Conservation (phyloP, 2,888 invertebrate species). For the Ariolimax columbianus region DNA sequence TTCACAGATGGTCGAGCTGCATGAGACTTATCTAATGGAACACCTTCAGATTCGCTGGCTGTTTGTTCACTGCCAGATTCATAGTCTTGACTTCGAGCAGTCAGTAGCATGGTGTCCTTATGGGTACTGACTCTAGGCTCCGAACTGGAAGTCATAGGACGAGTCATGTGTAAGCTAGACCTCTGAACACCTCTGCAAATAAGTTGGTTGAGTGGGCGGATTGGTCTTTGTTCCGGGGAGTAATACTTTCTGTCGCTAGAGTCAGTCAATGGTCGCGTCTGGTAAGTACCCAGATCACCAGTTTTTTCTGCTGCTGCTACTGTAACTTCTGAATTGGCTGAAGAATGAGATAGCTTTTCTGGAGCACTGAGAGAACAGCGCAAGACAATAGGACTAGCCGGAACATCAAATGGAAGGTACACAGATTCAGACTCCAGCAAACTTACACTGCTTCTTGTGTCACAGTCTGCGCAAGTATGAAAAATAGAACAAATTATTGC, state of each 20-base stretch:
- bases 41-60: conserved; percentile 55
- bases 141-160: conserved; percentile 65
- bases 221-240: conserved; percentile 67
- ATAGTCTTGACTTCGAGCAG: conserved; percentile 68
- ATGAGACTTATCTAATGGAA: background rate
- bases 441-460: conserved; percentile 66
- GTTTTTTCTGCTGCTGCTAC: background rate
- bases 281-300: background rate
- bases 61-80: conserved; percentile 66
- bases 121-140: conserved; percentile 64
- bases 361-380: conserved; percentile 67
- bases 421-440: conserved; percentile 75
- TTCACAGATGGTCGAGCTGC: background rate
- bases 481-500: background rate
- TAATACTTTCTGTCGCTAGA: conserved; percentile 60
- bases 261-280: conserved; percentile 30
- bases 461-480: conserved; percentile 61
- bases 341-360: conserved; percentile 16
- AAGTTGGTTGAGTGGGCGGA: conserved; percentile 69
- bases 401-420: conserved; percentile 70
- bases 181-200: conserved; percentile 59
- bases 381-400: conserved; percentile 51
- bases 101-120: conserved; percentile 61
- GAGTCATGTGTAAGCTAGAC: conserved; percentile 64
- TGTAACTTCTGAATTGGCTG: background rate